Percentiles rank a stretch among this genome's conserved stretches.
phyloP scores from a whole-genome alignment of 2,888 invertebrate genomes.

The Macrostomum cliftonense region DNA sequence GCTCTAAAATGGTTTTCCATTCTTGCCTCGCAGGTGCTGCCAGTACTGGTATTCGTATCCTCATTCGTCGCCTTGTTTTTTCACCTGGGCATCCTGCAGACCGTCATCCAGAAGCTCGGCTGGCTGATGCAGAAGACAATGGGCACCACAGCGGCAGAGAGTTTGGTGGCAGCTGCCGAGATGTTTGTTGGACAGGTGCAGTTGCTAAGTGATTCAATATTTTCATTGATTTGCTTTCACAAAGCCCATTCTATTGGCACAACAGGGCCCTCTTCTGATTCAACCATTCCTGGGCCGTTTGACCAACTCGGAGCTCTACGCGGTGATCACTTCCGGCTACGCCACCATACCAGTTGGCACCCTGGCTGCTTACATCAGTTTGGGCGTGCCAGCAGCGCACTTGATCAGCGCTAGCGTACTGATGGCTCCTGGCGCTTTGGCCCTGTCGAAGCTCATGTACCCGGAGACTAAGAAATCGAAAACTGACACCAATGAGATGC shows the following conservation, averaged over 20 bases:
- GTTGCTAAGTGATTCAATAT: too few relatives aligned
- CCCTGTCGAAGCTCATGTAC: conserved; percentile 67
- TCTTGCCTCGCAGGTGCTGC: conserved; percentile 49
- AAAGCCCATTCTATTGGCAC: too few relatives aligned
- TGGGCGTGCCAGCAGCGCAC: conserved; percentile 64
- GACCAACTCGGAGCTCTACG: conserved; percentile 75
- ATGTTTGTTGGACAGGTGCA: conserved; percentile 89
- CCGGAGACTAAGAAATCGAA: conserved; percentile 68
- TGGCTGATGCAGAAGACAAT: conserved; percentile 48
- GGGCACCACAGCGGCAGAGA: conserved; percentile 75
- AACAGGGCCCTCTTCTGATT: conserved; percentile 56
- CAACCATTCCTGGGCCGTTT: conserved; percentile 64
- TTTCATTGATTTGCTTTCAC: too few relatives aligned
- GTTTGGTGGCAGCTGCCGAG: conserved; percentile 71
- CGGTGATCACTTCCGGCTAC: conserved; percentile 80
- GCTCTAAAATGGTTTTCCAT: too few relatives aligned
- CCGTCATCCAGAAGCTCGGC: conserved; percentile 58
- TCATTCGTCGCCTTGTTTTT: conserved; percentile 70
- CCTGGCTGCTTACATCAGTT: conserved; percentile 71
- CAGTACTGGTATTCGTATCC: conserved; percentile 78
- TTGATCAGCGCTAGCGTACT: conserved; percentile 79
- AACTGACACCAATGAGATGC: conserved; percentile 38
- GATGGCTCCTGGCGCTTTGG: conserved; percentile 82
- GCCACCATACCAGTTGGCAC: conserved; percentile 78
- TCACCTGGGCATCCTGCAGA: conserved; percentile 70